These are phyloP conservation scores for Pandemis cinnamomeana DNA, from an alignment of 2,888 invertebrate genomes.

Conservation along the genomic window DNA sequence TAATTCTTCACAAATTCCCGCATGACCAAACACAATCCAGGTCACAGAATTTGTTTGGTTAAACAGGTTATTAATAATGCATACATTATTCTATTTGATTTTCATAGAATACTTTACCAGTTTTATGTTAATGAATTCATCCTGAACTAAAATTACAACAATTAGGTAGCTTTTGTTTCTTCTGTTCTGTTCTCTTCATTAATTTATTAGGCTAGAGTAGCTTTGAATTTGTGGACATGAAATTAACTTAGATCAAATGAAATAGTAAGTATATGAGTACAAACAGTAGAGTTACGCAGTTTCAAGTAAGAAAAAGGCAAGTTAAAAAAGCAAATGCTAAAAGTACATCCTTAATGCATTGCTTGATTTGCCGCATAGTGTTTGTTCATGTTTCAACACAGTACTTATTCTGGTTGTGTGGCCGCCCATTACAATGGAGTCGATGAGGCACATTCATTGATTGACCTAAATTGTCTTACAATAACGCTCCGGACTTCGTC, in stretches of 20 bases:
- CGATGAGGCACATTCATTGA: slow-evolving; percentile 64
- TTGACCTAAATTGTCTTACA: slow-evolving; percentile 77
- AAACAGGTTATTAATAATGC: slow-evolving; percentile 17
- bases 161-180: too few species aligned
- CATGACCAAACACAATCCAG: slow-evolving; percentile 3
- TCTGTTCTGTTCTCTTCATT: too few species aligned
- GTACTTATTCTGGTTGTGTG: slow-evolving; percentile 23
- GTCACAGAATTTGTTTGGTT: slow-evolving; percentile 4
- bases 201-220: too few species aligned
- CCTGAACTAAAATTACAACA: not conserved
- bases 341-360: not conserved
- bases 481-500: slow-evolving; percentile 52
- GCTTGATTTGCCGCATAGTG: not conserved
- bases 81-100: not conserved
- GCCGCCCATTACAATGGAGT: slow-evolving; percentile 40
- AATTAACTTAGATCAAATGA: too few species aligned
- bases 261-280: too few species aligned
- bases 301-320: not conserved
- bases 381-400: slow-evolving; percentile 7
- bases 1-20: slow-evolving; percentile 6
- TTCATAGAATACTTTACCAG: not conserved
- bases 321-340: not conserved
- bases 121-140: not conserved
- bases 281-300: too few species aligned
- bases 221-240: too few species aligned